These are phyloP conservation scores for Scaptomyza caliginosa DNA, from an alignment of 2,888 invertebrate genomes.

Conservation along the genomic window DNA sequence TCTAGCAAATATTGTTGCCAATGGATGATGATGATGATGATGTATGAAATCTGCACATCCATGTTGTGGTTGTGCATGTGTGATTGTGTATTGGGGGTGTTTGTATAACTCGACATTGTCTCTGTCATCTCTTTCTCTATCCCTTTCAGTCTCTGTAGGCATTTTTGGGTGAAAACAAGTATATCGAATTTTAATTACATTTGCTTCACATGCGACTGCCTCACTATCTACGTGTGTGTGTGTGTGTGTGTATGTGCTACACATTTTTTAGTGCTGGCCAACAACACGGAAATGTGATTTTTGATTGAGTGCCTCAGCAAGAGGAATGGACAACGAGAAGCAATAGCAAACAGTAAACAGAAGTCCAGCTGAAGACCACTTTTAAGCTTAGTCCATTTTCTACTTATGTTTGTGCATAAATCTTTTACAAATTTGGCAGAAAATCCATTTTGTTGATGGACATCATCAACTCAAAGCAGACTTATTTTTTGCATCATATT, in stretches of 20 bases:
- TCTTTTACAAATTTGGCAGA: slow-evolving; percentile 7
- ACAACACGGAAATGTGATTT: slow-evolving; percentile 73
- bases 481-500: slow-evolving; percentile 24
- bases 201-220: slow-evolving; percentile 62
- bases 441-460: slow-evolving; percentile 23
- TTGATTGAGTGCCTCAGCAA: slow-evolving; percentile 71
- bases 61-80: slow-evolving; percentile 21
- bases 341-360: slow-evolving; percentile 20
- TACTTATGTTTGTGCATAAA: slow-evolving; percentile 24
- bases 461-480: neutral
- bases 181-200: slow-evolving; percentile 81
- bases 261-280: slow-evolving; percentile 50
- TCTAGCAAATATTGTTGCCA: slow-evolving; percentile 63
- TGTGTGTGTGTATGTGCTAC: slow-evolving; percentile 16
- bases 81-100: slow-evolving; percentile 34
- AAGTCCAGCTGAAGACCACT: slow-evolving; percentile 6
- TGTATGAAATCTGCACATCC: slow-evolving; percentile 55
- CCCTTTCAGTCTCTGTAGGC: slow-evolving; percentile 56
- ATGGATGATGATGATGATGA: slow-evolving; percentile 49
- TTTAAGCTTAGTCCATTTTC: slow-evolving; percentile 35
- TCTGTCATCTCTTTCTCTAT: slow-evolving; percentile 34
- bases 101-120: slow-evolving; percentile 38
- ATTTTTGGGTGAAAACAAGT: slow-evolving; percentile 76
- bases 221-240: neutral
- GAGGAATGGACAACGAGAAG: slow-evolving; percentile 7